phyloP scores from a whole-genome alignment of 2,797 vertebrate genomes.

The Oreortyx pictus region DNA sequence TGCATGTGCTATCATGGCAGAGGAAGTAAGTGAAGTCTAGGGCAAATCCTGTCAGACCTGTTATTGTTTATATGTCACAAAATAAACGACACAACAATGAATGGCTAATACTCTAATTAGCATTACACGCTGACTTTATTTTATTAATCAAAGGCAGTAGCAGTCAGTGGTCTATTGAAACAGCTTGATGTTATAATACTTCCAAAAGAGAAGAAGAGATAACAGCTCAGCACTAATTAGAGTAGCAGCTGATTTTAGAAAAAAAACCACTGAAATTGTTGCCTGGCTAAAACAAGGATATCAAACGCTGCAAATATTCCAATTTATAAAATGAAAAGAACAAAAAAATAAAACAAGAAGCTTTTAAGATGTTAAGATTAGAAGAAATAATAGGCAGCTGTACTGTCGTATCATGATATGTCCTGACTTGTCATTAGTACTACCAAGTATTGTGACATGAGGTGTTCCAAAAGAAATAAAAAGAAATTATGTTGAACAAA shows the following conservation, averaged over 20 bases:
- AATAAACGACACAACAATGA: background rate
- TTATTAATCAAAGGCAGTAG: background rate
- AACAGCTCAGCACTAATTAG: background rate
- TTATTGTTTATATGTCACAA: background rate
- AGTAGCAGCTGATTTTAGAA: background rate
- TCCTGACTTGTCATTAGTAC: fast-evolving
- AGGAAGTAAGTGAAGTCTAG: background rate
- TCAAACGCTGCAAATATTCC: background rate
- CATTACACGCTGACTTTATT: background rate
- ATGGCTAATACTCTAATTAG: slow-evolving; percentile 6
- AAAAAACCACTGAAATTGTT: background rate
- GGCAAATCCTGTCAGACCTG: background rate
- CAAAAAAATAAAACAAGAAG: background rate
- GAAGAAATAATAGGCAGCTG: fast-evolving
- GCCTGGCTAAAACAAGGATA: background rate
- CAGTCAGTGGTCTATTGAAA: background rate
- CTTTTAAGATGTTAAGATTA: background rate
- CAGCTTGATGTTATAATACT: slow-evolving; percentile 17
- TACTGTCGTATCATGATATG: fast-evolving
- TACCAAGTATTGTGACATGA: fast-evolving
- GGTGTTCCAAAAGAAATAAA: fast-evolving
- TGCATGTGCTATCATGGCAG: fast-evolving
- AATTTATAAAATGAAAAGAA: background rate
- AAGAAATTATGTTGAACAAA: background rate
- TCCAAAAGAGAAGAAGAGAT: background rate